phyloP scores from a whole-genome alignment of 2,113 vertebrate genomes.

The Oncorhynchus gorbuscha region DNA sequence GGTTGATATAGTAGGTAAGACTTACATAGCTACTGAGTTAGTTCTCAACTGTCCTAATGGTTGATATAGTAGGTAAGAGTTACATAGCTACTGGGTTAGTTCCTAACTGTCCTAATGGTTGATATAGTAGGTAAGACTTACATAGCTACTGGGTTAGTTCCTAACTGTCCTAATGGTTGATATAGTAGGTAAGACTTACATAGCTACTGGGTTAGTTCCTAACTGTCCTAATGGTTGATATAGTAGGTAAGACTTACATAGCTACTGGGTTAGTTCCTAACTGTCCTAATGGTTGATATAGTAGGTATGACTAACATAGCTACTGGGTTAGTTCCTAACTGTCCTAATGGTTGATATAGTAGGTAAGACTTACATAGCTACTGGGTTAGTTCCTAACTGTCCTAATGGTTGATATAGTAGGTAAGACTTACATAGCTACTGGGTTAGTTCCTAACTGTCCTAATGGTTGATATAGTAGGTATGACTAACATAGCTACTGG shows the following conservation, averaged over 20 bases:
- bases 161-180: neutral
- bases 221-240: neutral
- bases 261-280: neutral
- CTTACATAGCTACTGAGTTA: neutral
- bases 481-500: neutral
- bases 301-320: too few relatives aligned
- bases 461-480: too few relatives aligned
- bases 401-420: neutral
- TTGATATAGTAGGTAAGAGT: neutral
- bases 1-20: neutral
- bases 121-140: neutral
- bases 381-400: neutral
- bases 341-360: too few relatives aligned
- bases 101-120: neutral
- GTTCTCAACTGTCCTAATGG: neutral
- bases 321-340: too few relatives aligned
- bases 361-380: too few relatives aligned
- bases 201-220: neutral
- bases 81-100: neutral
- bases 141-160: neutral
- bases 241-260: neutral
- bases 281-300: too few relatives aligned
- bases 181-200: neutral
- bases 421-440: neutral
- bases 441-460: neutral